These are phyloP conservation scores for Lasioglossum calceatum DNA, from an alignment of 2,888 invertebrate genomes.

Conservation along the genomic window DNA sequence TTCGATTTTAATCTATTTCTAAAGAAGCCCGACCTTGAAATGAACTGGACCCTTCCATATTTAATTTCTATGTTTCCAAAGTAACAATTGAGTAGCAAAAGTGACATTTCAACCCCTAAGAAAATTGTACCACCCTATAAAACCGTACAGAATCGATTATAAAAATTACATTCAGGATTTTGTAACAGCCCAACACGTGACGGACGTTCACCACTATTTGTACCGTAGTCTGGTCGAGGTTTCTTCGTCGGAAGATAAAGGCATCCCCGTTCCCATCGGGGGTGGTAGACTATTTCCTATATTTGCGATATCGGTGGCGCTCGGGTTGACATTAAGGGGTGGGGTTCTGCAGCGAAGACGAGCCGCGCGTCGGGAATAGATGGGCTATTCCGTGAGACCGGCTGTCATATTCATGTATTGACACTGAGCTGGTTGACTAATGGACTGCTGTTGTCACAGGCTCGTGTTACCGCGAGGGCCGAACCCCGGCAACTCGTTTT, in stretches of 20 bases:
- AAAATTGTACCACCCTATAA: neutral
- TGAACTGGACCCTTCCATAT: neutral
- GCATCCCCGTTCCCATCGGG: slow-evolving; percentile 44
- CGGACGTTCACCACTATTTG: neutral
- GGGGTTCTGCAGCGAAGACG: slow-evolving; percentile 30
- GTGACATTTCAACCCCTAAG: neutral
- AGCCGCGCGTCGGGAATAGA: slow-evolving; percentile 54
- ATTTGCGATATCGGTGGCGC: slow-evolving; percentile 73
- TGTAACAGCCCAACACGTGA: neutral
- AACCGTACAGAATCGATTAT: neutral
- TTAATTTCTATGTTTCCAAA: neutral
- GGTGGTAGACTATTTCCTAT: slow-evolving; percentile 74
- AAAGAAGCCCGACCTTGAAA: neutral
- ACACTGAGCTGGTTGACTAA: slow-evolving; percentile 84
- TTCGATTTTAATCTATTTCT: neutral
- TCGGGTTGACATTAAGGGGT: slow-evolving; percentile 64
- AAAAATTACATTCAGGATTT: neutral
- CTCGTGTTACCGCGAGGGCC: slow-evolving; percentile 82
- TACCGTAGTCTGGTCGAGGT: slow-evolving; percentile 10
- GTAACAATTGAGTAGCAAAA: neutral
- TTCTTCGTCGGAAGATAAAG: slow-evolving; percentile 62
- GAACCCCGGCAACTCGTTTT: slow-evolving; percentile 74
- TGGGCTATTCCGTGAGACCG: slow-evolving; percentile 77
- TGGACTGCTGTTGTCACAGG: slow-evolving; percentile 84
- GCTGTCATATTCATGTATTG: slow-evolving; percentile 84